Conservation (phyloP, 2,888 invertebrate species). For the Arrhopalites spinosus region DNA sequence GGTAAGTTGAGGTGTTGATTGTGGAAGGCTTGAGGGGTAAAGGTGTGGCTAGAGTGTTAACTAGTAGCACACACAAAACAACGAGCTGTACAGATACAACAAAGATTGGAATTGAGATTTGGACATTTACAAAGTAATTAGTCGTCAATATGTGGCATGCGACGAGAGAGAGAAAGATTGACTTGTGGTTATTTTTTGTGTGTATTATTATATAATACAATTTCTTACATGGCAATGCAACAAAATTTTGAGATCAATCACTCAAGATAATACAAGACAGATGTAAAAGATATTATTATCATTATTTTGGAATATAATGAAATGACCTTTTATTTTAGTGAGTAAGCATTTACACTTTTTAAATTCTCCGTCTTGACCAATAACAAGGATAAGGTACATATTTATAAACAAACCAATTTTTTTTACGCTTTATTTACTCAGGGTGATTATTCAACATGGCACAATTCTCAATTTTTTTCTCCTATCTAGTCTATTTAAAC, state of each 20-base stretch:
- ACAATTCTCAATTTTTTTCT: too few species aligned
- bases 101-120: not conserved
- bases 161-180: not conserved
- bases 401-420: constrained; percentile 1
- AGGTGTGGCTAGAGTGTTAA: constrained; percentile 22
- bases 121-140: constrained; percentile 5
- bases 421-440: too few species aligned
- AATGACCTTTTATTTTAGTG: constrained; percentile 22
- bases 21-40: constrained; percentile 24
- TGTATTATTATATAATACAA: not conserved
- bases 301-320: constrained; percentile 28
- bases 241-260: constrained; percentile 3
- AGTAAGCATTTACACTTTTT: constrained; percentile 5
- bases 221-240: not conserved
- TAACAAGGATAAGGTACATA: constrained; percentile 1
- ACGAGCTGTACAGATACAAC: not conserved
- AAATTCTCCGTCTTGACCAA: constrained; percentile 1
- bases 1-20: not conserved
- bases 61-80: not conserved
- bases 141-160: not conserved
- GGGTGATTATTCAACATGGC: too few species aligned
- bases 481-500: too few species aligned
- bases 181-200: too few species aligned
- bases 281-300: constrained; percentile 2
- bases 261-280: not conserved